Base-by-base conservation (phyloP, 2,113 vertebrate species). In the Phalacrocorax carbo region DNA sequence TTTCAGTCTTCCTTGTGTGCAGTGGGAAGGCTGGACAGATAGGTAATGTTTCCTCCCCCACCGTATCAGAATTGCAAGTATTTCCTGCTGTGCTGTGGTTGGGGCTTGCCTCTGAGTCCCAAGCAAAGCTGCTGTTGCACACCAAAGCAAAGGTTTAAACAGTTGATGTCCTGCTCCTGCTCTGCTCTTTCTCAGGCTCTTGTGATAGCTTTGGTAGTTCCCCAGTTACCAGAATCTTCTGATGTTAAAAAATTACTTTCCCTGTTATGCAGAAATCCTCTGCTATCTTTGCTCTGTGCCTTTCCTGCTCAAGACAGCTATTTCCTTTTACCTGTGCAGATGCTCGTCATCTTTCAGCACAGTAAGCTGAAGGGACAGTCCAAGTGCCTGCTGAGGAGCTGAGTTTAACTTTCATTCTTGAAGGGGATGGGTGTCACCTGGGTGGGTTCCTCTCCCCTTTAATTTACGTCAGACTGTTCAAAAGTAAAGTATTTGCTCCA, bases 401-500 rank as follows among this genome's bases (percentile, higher is more conserved):
- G 83, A 66, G 34, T 73, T 88, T 42, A 58, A 25, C 26, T 5
- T 77, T 77, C 14, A 23, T 18, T 58, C 73, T 91, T 55, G n/a
- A 76, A 58, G 54, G 34, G 54, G 3, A 25, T 5, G 2, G 32
- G 40, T 15, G 10, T 32, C 68, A 34, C 66, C 0, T 0, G 18
- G 5, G n/a, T 25, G 36, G 13, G 38, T 55, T 89, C 26, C 20
- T 75, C 23, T 80, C 30, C 15, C 26, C 0, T 0, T 34, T 69
- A 55, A 27, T 76, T 78, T 64, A 61, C 34, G 51, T 60, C 4
- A 3, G 38, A n/a, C 32, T 66, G 20, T 88, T 86, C 34, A 70
- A 54, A 44, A 76, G 30, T 48, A 15, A 88, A 86, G 42, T 52
- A 25, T 71, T 90, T 91, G 20, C 21, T 93, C 40, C 6, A 0